Conservation (phyloP, 1,140 invertebrate genomes). For the Physella acuta region DNA sequence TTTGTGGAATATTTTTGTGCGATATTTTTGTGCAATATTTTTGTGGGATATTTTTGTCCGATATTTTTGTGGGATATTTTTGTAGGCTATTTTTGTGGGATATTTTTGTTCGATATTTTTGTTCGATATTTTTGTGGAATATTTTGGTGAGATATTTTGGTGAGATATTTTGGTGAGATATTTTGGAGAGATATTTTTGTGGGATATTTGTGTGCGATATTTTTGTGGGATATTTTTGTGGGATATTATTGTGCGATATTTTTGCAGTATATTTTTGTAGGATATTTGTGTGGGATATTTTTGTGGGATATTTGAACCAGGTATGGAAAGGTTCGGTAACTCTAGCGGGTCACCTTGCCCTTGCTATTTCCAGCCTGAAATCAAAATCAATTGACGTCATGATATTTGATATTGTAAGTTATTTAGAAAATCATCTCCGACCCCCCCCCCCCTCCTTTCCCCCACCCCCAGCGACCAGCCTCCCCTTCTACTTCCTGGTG, state of each 20-base stretch:
- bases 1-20: too few relatives aligned
- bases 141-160: not conserved
- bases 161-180: not conserved
- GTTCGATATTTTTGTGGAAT: not conserved
- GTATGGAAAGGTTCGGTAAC: too few relatives aligned
- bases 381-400: too few relatives aligned
- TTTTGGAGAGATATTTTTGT: not conserved
- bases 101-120: not conserved
- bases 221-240: not conserved
- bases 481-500: too few relatives aligned
- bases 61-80: not conserved
- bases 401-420: too few relatives aligned
- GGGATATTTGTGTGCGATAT: not conserved
- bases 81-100: not conserved
- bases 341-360: too few relatives aligned
- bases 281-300: not conserved
- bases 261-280: not conserved
- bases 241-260: not conserved
- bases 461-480: too few relatives aligned
- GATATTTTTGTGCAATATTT: not conserved
- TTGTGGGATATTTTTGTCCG: not conserved
- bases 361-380: too few relatives aligned
- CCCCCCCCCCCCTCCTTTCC: too few relatives aligned
- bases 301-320: not conserved
- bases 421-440: too few relatives aligned